Evolutionary conservation across 2,888 invertebrate species (phyloP).

Genomic region (Rotaria magnacalcarata): DNA sequence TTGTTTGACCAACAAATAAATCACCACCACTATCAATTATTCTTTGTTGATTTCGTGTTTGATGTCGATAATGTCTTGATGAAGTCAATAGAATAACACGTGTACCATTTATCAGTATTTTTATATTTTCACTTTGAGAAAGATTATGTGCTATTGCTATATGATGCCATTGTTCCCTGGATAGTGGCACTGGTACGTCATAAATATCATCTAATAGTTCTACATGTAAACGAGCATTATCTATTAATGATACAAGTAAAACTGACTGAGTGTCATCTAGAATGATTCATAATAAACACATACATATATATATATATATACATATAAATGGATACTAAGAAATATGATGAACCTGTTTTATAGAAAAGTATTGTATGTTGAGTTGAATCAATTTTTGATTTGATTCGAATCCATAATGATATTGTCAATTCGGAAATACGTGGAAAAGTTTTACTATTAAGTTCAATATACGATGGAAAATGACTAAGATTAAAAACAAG

Average conservation of each 20-base stretch:
- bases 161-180: not conserved
- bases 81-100: not conserved
- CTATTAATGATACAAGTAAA: not conserved
- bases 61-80: not conserved
- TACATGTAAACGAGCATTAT: not conserved
- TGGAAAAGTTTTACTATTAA: slow-evolving; percentile 11
- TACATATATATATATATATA: not conserved
- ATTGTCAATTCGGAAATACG: slow-evolving; percentile 5
- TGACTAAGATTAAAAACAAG: not conserved
- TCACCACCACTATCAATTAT: not conserved
- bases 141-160: not conserved
- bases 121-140: not conserved
- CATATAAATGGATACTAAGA: not conserved
- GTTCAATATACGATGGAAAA: not conserved
- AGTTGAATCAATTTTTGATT: not conserved
- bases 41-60: not conserved
- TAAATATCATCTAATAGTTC: slow-evolving; percentile 17
- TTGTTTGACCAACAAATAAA: slow-evolving; percentile 15
- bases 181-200: not conserved
- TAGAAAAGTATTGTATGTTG: slow-evolving; percentile 25
- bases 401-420: not conserved
- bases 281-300: not conserved
- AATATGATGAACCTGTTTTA: slow-evolving; percentile 1
- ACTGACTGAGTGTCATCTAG: not conserved
- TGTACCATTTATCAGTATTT: not conserved